These are phyloP conservation scores for Tipula vernalis DNA, from an alignment of 2,888 invertebrate species.

Conservation along the genomic window DNA sequence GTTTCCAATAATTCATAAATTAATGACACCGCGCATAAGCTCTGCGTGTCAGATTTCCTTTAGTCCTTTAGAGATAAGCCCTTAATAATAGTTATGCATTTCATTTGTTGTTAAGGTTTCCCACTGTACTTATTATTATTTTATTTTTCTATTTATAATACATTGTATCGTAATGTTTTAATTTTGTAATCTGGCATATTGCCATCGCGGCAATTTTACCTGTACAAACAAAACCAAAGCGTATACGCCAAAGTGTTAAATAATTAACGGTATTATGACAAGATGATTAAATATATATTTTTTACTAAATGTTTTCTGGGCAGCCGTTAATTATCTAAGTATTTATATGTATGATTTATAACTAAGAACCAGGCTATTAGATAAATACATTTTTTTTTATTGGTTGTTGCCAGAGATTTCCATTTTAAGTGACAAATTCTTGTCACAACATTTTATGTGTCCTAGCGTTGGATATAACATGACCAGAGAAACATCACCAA, in stretches of 20 bases:
- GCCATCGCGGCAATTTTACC: neutral
- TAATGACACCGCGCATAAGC: neutral
- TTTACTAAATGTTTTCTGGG: neutral
- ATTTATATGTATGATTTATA: neutral
- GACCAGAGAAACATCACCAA: neutral
- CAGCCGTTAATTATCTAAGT: neutral
- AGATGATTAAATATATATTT: neutral
- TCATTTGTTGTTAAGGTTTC: neutral
- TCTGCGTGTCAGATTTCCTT: neutral
- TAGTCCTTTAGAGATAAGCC: too few species aligned
- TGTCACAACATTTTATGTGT: neutral
- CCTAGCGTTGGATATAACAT: neutral
- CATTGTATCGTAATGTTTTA: neutral
- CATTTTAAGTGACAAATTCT: neutral
- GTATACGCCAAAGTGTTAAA: neutral
- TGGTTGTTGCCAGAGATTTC: neutral
- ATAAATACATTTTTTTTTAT: neutral
- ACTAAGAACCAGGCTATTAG: neutral
- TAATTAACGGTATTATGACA: neutral
- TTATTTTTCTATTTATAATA: neutral
- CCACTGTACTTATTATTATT: neutral
- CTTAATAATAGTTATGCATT: neutral
- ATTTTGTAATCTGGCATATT: neutral
- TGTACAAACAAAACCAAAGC: neutral
- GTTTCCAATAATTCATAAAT: neutral